These are phyloP conservation scores for Drosophila sproati DNA, from an alignment of 1,140 invertebrate species.

Conservation along the genomic window DNA sequence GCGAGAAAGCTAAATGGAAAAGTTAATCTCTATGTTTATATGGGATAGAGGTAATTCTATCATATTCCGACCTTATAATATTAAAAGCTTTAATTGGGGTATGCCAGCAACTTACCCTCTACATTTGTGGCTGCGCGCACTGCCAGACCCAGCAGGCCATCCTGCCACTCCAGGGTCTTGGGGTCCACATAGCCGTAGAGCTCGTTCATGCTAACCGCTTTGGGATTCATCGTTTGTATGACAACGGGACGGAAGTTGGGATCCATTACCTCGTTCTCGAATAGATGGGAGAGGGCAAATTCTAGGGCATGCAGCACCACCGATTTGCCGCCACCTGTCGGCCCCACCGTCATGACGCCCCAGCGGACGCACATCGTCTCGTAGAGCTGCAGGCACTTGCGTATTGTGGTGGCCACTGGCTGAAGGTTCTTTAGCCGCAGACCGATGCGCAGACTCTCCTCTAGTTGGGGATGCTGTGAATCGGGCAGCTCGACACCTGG, in stretches of 20 bases:
- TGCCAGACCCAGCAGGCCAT: conserved; percentile 92
- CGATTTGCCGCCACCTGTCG: conserved; percentile 93
- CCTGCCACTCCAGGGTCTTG: conserved; percentile 94
- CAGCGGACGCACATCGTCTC: conserved; percentile 97
- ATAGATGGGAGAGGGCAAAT: conserved; percentile 88
- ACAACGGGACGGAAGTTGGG: conserved; percentile 87
- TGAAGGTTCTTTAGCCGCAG: conserved; percentile 87
- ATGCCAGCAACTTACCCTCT: conserved; percentile 56
- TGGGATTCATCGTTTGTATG: conserved; percentile 93
- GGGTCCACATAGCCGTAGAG: conserved; percentile 94
- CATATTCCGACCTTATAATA: too few relatives aligned
- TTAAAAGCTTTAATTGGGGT: too few relatives aligned
- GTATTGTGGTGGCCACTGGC: conserved; percentile 87
- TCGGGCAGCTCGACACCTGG: conserved; percentile 92
- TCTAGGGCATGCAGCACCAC: conserved; percentile 89
- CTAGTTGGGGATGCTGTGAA: conserved; percentile 91
- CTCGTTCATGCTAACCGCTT: conserved; percentile 94
- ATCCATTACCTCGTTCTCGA: conserved; percentile 86
- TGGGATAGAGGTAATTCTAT: too few relatives aligned
- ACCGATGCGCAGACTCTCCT: conserved; percentile 85
- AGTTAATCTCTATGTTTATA: too few relatives aligned
- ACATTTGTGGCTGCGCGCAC: conserved; percentile 89
- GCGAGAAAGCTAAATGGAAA: too few relatives aligned
- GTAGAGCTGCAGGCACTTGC: conserved; percentile 93
- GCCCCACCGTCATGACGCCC: conserved; percentile 97